Evolutionary conservation across 2,797 vertebrate species (phyloP).

Genomic region (Lindbergichthys nudifrons): DNA sequence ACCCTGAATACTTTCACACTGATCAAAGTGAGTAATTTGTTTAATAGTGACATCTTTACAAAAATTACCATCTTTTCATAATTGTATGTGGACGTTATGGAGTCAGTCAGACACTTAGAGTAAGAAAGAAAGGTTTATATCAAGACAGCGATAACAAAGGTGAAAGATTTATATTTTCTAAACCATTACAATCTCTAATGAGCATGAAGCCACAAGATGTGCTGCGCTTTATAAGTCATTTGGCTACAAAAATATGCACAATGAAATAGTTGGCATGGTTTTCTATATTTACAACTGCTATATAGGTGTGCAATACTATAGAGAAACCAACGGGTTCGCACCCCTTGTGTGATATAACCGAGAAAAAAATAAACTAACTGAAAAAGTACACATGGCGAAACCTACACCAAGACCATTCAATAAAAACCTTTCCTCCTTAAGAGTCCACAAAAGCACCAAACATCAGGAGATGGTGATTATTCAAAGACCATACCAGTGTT

Average conservation of each 20-base stretch:
- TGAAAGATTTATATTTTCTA: background rate
- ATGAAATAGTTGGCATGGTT: background rate
- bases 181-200: background rate
- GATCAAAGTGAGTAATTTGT: conserved; percentile 19
- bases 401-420: background rate
- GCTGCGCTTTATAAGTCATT: conserved; percentile 8
- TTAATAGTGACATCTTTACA: background rate
- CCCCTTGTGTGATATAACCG: background rate
- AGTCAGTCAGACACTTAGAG: background rate
- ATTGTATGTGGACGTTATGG: conserved; percentile 9
- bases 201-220: background rate
- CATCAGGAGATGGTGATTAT: background rate
- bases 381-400: background rate
- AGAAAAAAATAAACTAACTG: background rate
- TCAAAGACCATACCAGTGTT: conserved; percentile 1
- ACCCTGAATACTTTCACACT: conserved; percentile 50
- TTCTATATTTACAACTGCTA: conserved; percentile 35
- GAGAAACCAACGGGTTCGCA: background rate
- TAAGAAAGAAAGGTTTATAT: background rate
- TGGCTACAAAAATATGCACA: conserved; percentile 16
- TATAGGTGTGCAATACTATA: background rate
- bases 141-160: background rate
- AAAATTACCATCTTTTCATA: background rate
- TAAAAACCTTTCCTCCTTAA: background rate
- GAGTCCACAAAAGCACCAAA: conserved; percentile 24